Conservation (phyloP, 2,888 invertebrate genomes). For the Capitulum mitella region DNA sequence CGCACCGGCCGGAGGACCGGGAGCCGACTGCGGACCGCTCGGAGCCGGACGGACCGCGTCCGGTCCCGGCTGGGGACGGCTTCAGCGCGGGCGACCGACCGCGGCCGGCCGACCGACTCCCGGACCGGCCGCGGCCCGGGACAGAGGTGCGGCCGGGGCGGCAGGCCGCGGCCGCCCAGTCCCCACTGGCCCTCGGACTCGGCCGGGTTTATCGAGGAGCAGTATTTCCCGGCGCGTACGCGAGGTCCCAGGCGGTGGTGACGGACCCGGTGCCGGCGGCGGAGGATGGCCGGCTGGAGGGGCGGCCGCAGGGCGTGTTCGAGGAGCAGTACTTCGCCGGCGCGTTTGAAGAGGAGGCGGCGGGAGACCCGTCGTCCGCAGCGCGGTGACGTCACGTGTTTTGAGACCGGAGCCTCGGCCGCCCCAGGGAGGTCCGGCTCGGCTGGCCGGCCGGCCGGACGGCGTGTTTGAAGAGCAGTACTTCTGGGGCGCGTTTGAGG, state of each 20-base stretch:
- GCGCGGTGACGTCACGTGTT: background rate
- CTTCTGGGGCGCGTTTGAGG: background rate
- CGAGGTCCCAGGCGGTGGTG: too few relatives aligned
- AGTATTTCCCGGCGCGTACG: background rate
- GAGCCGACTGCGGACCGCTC: background rate
- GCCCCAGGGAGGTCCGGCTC: background rate
- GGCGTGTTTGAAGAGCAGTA: slow-evolving; percentile 2
- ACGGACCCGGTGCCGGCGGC: too few relatives aligned
- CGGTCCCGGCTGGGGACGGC: background rate
- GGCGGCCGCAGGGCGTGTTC: background rate
- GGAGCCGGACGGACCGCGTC: background rate
- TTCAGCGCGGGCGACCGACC: background rate
- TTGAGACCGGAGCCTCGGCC: background rate
- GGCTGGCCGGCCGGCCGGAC: background rate
- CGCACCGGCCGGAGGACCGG: background rate
- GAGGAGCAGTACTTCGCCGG: slow-evolving; percentile 1
- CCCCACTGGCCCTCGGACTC: background rate
- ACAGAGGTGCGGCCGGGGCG: background rate
- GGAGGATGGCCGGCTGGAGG: too few relatives aligned
- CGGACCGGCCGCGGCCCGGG: background rate
- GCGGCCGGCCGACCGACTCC: background rate
- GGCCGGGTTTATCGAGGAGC: background rate
- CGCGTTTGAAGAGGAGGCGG: background rate
- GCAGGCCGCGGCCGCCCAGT: background rate
- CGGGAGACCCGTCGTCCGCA: too few relatives aligned